Conservation (phyloP, 2,113 vertebrate species). For the Mungos mungo region DNA sequence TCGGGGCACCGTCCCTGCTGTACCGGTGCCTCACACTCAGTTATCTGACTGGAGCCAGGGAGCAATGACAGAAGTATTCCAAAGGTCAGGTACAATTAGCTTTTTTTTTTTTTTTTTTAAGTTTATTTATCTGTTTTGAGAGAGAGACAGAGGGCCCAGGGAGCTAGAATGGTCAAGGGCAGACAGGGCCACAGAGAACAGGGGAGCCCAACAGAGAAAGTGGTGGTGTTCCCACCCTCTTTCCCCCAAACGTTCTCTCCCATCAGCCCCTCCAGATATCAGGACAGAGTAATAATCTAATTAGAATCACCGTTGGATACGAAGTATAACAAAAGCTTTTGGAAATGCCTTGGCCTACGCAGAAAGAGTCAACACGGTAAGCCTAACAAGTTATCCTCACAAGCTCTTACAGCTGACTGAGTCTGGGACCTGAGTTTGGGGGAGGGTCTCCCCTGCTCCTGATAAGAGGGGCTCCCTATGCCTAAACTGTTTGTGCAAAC, state of each 20-base stretch:
- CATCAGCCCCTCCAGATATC: background rate
- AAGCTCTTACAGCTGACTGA: no score
- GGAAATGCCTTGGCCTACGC: background rate
- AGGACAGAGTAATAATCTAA: background rate
- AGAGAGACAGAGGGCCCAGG: background rate
- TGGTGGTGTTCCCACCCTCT: background rate
- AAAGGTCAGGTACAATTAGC: background rate
- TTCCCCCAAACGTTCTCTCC: background rate
- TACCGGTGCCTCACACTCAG: background rate
- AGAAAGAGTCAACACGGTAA: background rate
- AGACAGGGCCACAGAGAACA: background rate
- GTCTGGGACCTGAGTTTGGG: background rate
- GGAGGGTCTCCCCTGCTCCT: background rate
- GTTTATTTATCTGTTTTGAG: no score
- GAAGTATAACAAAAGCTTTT: background rate
- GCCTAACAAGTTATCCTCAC: background rate
- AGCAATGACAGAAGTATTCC: background rate
- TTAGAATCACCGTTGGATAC: background rate
- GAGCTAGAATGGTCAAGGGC: background rate
- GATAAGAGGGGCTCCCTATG: background rate
- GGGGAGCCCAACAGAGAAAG: background rate
- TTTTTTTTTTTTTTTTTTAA: no score
- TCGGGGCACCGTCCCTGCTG: background rate
- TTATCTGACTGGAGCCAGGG: background rate
- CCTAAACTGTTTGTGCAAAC: background rate